Evolutionary conservation across 2,888 invertebrate species (phyloP), one percentile per base, ranked within the genome.

Genomic region (Cheilosia pagana): DNA sequence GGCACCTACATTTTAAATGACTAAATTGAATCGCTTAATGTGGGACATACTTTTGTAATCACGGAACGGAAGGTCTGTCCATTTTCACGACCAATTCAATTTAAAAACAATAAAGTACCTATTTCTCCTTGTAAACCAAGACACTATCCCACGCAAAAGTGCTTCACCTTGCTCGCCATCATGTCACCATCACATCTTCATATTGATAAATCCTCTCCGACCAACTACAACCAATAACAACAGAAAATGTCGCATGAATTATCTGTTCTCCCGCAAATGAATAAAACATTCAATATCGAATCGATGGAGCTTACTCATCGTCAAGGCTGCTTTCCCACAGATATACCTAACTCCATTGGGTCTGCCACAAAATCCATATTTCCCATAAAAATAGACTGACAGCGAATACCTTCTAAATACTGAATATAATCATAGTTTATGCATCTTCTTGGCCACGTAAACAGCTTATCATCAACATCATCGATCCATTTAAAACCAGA

Each of bases 381-480:
- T 23, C 14, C 5, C 2, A 10, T 19, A 25, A 19, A 63, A 48
- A 52, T 35, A 57, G 35, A 72, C 65, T 59, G 65, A 43, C 50
- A 25, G 28, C 16, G 21, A 78, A 65, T 59, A 52, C 45, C 50
- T 59, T 21, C 52, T 72, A 57, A 65, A 79, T 31, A 31, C 59
- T 52, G 65, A 43, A 72, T 50, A 45, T 39, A 60, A 16, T 19
- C 43, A 45, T 19, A 53, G 52, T 28, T 41, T 52, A 41, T 65
- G 31, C 39, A 50, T 59, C 45, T 53, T 19, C 10, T 39, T 10
- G 28, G 16, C 25, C 53, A 50, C 25, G 21, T 48, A 45, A 70
- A 59, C 19, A 78, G 78, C 72, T 78, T 72, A 63, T 72, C 77
- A 63, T 60, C 70, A 71, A 60, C 70, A 71, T 65, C 63, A 82